Evolutionary conservation across 1,140 invertebrate species (phyloP).

Genomic region (Mylabris phalerata): DNA sequence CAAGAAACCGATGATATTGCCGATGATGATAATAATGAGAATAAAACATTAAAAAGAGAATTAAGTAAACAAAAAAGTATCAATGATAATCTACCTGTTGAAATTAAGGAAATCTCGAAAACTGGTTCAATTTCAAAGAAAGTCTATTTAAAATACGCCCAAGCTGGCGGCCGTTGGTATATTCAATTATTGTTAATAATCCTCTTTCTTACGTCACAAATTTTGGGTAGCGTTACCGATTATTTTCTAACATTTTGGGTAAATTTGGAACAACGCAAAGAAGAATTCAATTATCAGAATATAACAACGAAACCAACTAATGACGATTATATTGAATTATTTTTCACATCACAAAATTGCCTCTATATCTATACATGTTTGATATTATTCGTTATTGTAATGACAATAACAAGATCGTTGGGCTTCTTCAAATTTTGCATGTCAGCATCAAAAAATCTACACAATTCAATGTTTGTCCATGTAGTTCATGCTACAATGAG

Average conservation of each 20-base stretch:
- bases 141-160: slow-evolving; percentile 56
- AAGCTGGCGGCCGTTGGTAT: slow-evolving; percentile 48
- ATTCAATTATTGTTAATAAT: slow-evolving; percentile 45
- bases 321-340: slow-evolving; percentile 15
- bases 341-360: slow-evolving; percentile 6
- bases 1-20: slow-evolving; percentile 33
- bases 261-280: slow-evolving; percentile 3
- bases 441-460: slow-evolving; percentile 51
- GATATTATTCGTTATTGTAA: slow-evolving; percentile 42
- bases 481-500: slow-evolving; percentile 73
- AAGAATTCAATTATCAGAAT: neutral
- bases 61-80: neutral
- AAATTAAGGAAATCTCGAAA: slow-evolving; percentile 22
- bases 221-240: slow-evolving; percentile 56
- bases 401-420: slow-evolving; percentile 57
- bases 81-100: slow-evolving; percentile 21
- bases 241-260: slow-evolving; percentile 59
- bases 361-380: slow-evolving; percentile 43
- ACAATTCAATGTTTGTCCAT: slow-evolving; percentile 75
- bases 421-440: slow-evolving; percentile 71
- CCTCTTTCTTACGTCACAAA: slow-evolving; percentile 52
- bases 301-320: neutral
- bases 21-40: slow-evolving; percentile 35
- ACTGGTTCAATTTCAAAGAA: slow-evolving; percentile 48
- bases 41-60: slow-evolving; percentile 17